Evolutionary conservation across 1,140 invertebrate species (phyloP), one percentile per base, ranked within the genome.

Genomic region (Aphidius ervi): DNA sequence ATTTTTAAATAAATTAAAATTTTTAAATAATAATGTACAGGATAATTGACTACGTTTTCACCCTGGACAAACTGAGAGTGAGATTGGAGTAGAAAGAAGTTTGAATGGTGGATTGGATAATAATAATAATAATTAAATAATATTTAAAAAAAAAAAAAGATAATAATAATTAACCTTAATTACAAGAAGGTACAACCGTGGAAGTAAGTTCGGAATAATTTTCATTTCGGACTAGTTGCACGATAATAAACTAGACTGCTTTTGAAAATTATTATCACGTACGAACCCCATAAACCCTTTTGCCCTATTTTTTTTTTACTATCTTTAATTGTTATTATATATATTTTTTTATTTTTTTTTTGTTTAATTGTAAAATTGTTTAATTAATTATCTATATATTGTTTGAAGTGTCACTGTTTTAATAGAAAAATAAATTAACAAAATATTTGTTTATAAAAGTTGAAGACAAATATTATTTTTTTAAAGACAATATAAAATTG

Each of bases 11-110:
- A 31, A 31, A 31, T 31, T 31, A 31, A 31, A 31, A 31, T 31
- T 31, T 31, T 54, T 54, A 41, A n/a, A 54, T 16, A 8, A 76
- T 74, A 66, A 75, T 77, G 74, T 68, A 74, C 75, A 77, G 75
- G 75, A 73, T 74, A 70, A 58, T 74, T 75, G 74, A 77, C 75
- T 76, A 66, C 74, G 70, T 76, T 77, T 77, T 77, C 70, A 73
- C 73, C 74, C 70, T 61, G 74, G 72, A 73, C 74, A 74, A 76
- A 77, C 73, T 75, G 73, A 76, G 72, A 76, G 70, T 74, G 72
- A 76, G 70, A 69, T 77, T 72, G 75, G 75, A 76, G 74, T 77
- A 77, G 72, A 76, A 75, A 73, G 69, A 70, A 74, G 73, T 73
- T 71, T 73, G 73, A 75, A 74, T 67, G 72, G 61, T 75, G 74